phyloP scores from a whole-genome alignment of 2,888 invertebrate species.

The Harmothoe impar region DNA sequence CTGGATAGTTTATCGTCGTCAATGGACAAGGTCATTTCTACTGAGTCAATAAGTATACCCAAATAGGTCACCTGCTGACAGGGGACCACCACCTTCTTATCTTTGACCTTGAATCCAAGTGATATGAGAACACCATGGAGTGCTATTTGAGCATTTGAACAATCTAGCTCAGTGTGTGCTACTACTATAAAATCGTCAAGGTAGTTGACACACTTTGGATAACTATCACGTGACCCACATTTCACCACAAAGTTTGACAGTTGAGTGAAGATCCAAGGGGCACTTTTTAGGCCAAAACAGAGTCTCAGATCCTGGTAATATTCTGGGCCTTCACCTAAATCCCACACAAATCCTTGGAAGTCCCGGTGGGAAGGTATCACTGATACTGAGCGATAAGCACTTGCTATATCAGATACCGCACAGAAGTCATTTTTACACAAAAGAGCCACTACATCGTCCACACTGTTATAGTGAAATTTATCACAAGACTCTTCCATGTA shows the following conservation, averaged over 20 bases:
- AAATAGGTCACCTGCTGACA: neutral
- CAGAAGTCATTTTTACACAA: no score
- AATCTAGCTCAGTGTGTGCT: neutral
- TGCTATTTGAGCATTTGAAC: neutral
- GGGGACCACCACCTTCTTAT: neutral
- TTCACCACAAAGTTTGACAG: neutral
- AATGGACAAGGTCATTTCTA: neutral
- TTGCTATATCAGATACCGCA: neutral
- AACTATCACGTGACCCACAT: neutral
- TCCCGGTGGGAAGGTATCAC: neutral
- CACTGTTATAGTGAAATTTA: no score
- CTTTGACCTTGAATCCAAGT: neutral
- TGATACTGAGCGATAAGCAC: neutral
- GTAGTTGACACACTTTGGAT: neutral
- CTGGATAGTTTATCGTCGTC: neutral
- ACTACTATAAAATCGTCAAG: neutral
- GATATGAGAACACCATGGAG: neutral
- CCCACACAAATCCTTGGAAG: no score
- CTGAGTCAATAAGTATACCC: neutral
- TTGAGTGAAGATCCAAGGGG: neutral
- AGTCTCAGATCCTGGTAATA: neutral
- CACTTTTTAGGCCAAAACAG: neutral
- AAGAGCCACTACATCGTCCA: no score
- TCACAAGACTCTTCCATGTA: no score
- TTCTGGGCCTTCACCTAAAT: neutral